Base-by-base conservation (phyloP, 2,113 vertebrate species). In the Hypomesus transpacificus region DNA sequence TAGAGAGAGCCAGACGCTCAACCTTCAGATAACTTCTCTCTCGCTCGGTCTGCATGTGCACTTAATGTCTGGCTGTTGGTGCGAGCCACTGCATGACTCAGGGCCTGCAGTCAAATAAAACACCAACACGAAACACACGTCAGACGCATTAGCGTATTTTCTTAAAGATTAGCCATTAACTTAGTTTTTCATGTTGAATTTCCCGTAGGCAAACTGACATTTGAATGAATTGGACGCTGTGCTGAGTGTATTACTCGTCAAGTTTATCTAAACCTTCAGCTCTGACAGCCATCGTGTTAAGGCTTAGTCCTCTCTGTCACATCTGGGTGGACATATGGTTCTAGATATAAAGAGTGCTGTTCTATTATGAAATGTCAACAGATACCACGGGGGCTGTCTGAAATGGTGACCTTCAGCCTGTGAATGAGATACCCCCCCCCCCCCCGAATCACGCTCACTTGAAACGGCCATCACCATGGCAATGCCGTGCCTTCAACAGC, bases 381-480 rank as follows among this genome's bases (percentile, higher is more conserved):
- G 39, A 64, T 65, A 65, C 26, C 63, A 65, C 34, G 39, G 63
- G 63, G 13, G 63, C 21, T 50, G 34, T 65, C 34, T 63, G 26
- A 26, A 63, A 39, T 21, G 31, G 31, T 65, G 63, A 65, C 63
- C 39, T 65, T 65, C 63, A 50, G 39, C 28, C 24, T 11, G 62
- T 7, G 28, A 64, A 18, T 64, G 3, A 17, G 8, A 28, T 39
- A 59, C 57, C 18, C 20, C 17, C 18, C 57, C 18, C 57, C 18
- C 57, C 2, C 57, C 18, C 56, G n/a, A 21, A 7, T 21, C 57
- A 59, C 57, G 20, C 20, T 20, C 18, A 59, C 57, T 20, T 59
- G 11, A 20, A 18, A 65, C 8, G 20, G 34, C 39, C 63, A 21
- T 63, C 28, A n/a, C 61, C 26, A 63, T 63, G 60, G 60, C 24